A percentile compares a stretch with the other conserved stretches of the same genome.
Conservation (phyloP, 2,888 invertebrate genomes). For the Eupithecia tripunctaria region DNA sequence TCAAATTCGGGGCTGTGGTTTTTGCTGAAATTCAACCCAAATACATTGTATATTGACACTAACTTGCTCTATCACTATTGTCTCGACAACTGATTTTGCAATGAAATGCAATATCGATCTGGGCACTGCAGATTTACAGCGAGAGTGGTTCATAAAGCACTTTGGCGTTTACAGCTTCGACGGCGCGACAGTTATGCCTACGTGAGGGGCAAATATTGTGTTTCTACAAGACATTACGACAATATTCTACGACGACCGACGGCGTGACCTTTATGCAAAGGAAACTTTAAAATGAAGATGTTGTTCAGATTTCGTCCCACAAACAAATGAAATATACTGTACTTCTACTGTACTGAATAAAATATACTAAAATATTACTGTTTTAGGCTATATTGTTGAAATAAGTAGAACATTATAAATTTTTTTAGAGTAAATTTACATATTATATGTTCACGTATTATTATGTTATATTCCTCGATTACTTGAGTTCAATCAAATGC, state of each 20-base stretch:
- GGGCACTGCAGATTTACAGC: conserved; percentile 53
- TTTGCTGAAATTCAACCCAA: background rate
- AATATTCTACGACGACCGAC: background rate
- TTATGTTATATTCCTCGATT: background rate
- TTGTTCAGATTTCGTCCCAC: too few species aligned
- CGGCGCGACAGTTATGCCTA: conserved; percentile 41
- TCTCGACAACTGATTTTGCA: conserved; percentile 32
- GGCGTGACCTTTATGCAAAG: background rate
- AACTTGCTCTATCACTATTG: conserved; percentile 9
- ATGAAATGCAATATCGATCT: conserved; percentile 45
- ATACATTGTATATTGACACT: conserved; percentile 3
- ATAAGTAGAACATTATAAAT: too few species aligned
- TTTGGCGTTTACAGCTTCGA: conserved; percentile 55
- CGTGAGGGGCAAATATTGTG: conserved; percentile 44
- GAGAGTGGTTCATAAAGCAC: conserved; percentile 53
- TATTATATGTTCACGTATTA: too few species aligned
- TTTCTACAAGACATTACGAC: conserved; percentile 9
- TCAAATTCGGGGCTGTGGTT: background rate
- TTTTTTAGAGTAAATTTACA: too few species aligned
- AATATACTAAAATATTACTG: too few species aligned
- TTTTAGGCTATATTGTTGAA: too few species aligned
- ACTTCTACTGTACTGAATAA: too few species aligned
- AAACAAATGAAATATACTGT: too few species aligned
- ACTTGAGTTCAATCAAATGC: background rate
- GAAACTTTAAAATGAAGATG: background rate